phyloP scores from a whole-genome alignment of 2,888 invertebrate species.

The Lumbricus terrestris region DNA sequence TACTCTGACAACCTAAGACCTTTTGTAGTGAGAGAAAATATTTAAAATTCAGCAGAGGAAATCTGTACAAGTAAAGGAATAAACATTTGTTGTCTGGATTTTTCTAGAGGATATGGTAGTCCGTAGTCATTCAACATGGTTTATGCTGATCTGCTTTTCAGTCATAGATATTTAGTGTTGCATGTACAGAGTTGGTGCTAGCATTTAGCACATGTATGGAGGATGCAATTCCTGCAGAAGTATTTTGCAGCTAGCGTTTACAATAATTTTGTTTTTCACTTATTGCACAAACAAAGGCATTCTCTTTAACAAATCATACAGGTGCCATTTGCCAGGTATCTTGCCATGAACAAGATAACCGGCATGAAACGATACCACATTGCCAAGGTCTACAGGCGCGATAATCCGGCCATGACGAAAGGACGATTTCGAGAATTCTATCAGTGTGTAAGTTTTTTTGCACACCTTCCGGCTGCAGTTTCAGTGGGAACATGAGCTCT shows the following conservation, averaged over 20 bases:
- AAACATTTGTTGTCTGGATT: background rate
- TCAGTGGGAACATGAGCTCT: background rate
- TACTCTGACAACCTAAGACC: background rate
- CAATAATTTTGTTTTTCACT: background rate
- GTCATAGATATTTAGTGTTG: background rate
- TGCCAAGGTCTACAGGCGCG: slow-evolving; percentile 95
- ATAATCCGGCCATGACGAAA: slow-evolving; percentile 93
- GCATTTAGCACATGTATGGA: background rate
- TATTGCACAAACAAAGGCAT: background rate
- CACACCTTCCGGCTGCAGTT: background rate
- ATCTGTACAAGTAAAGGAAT: background rate
- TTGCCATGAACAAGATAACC: slow-evolving; percentile 95
- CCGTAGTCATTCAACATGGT: no score
- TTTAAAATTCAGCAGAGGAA: background rate
- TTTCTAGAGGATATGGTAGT: background rate
- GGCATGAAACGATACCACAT: slow-evolving; percentile 96
- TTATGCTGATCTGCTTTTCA: background rate
- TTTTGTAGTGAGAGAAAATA: background rate
- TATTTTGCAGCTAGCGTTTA: background rate
- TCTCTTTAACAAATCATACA: slow-evolving; percentile 39
- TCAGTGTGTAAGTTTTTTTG: slow-evolving; percentile 64
- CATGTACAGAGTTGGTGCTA: background rate
- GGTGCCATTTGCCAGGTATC: slow-evolving; percentile 90
- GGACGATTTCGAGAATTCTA: slow-evolving; percentile 97
- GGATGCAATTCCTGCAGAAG: background rate